phyloP scores from a whole-genome alignment of 2,888 invertebrate species.

The Drosophila sordidula region DNA sequence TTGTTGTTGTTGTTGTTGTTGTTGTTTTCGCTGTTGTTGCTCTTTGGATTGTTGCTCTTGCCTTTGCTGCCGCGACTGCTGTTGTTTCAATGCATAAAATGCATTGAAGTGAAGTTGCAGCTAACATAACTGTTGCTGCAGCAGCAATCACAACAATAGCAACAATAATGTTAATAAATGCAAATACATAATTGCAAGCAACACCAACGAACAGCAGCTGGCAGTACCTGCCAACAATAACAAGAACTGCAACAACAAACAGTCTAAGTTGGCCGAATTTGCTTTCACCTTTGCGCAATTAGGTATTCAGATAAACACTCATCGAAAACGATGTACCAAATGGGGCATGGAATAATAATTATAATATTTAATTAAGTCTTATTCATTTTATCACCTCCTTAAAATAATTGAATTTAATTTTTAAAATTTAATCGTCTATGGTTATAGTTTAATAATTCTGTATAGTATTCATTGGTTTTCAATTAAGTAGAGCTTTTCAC shows the following conservation, averaged over 20 bases:
- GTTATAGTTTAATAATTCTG: background rate
- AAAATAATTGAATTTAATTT: background rate
- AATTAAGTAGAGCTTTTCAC: background rate
- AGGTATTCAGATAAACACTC: background rate
- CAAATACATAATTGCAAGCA: slow-evolving; percentile 49
- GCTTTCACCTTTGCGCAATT: slow-evolving; percentile 19
- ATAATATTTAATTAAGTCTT: background rate
- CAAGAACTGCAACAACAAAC: slow-evolving; percentile 41
- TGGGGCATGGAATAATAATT: background rate
- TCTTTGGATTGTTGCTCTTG: slow-evolving; percentile 17
- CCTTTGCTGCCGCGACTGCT: slow-evolving; percentile 24
- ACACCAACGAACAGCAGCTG: slow-evolving; percentile 31
- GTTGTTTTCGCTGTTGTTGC: background rate
- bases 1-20: slow-evolving; percentile 23
- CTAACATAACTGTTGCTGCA: slow-evolving; percentile 14
- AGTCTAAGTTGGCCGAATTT: slow-evolving; percentile 43
- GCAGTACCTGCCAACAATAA: slow-evolving; percentile 21
- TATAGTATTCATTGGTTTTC: background rate
- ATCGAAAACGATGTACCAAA: background rate
- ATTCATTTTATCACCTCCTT: background rate
- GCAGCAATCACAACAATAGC: slow-evolving; percentile 46
- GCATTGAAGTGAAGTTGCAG: slow-evolving; percentile 27
- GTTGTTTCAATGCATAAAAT: slow-evolving; percentile 32
- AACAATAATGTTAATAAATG: slow-evolving; percentile 62
- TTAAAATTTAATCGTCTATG: background rate